Percentiles rank a stretch among this genome's conserved stretches.
These are phyloP conservation scores for Callipepla squamata DNA, from an alignment of 2,113 vertebrate species.

Conservation along the genomic window DNA sequence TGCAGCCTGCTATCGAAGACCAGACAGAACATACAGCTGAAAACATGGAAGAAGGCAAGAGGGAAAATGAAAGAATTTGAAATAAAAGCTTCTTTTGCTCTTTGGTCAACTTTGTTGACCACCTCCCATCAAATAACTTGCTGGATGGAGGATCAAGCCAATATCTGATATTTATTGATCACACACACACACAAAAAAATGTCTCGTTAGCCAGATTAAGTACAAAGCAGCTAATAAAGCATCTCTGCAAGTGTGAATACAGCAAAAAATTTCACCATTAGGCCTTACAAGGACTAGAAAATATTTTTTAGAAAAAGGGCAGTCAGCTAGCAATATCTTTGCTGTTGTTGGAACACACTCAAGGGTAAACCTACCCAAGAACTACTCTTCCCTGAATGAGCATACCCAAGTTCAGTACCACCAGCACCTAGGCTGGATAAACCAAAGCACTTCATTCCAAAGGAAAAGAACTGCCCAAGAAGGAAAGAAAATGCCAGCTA, in stretches of 20 bases:
- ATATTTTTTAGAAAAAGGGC: neutral
- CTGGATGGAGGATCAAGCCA: neutral
- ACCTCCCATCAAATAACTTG: neutral
- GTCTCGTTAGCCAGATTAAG: neutral
- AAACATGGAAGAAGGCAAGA: constrained; percentile 5
- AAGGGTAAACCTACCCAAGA: neutral
- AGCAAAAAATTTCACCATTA: neutral
- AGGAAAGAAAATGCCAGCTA: neutral
- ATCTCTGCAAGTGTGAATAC: neutral
- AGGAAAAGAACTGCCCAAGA: neutral
- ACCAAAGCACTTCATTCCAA: neutral
- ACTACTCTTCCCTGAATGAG: neutral
- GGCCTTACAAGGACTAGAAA: neutral
- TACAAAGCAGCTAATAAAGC: neutral
- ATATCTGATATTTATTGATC: neutral
- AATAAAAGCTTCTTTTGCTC: neutral
- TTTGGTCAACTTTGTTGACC: neutral
- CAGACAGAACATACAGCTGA: neutral
- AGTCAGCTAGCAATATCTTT: neutral
- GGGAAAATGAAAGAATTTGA: constrained; percentile 9
- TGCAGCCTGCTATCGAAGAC: neutral
- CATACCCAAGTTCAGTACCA: neutral
- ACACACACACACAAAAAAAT: neutral
- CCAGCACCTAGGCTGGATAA: neutral
- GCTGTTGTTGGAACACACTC: neutral